phyloP scores from a whole-genome alignment of 2,888 invertebrate genomes.

The Parnassius orleans region DNA sequence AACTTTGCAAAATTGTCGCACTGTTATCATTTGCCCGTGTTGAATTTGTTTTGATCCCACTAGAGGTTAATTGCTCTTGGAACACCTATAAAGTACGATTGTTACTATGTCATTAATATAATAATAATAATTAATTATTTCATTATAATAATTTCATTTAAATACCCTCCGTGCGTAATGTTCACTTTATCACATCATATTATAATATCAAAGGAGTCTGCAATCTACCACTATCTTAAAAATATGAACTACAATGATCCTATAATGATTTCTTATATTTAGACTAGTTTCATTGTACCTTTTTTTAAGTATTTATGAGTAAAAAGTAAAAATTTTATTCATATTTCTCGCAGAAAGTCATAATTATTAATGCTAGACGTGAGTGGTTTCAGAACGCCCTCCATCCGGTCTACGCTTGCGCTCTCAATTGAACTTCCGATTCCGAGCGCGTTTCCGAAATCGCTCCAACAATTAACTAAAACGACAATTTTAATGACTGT shows the following conservation, averaged over 20 bases:
- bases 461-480: slow-evolving; percentile 52
- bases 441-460: slow-evolving; percentile 78
- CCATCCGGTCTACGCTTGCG: slow-evolving; percentile 69
- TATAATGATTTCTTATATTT: too few relatives aligned
- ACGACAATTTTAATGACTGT: slow-evolving; percentile 63
- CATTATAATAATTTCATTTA: too few relatives aligned
- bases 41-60: slow-evolving; percentile 32
- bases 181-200: too few relatives aligned
- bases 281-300: too few relatives aligned
- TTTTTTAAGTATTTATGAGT: neutral
- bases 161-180: too few relatives aligned
- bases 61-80: slow-evolving; percentile 27
- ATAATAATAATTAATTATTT: too few relatives aligned
- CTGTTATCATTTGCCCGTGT: slow-evolving; percentile 26
- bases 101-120: neutral
- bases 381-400: slow-evolving; percentile 69
- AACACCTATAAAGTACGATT: slow-evolving; percentile 12
- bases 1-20: slow-evolving; percentile 29
- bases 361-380: slow-evolving; percentile 43
- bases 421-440: slow-evolving; percentile 80
- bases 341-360: slow-evolving; percentile 4
- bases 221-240: too few relatives aligned
- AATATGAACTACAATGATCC: too few relatives aligned
- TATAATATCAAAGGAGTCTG: too few relatives aligned
- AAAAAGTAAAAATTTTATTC: slow-evolving; percentile 2